phyloP scores from a whole-genome alignment of 2,113 vertebrate genomes.

The Arothron firmamentum region DNA sequence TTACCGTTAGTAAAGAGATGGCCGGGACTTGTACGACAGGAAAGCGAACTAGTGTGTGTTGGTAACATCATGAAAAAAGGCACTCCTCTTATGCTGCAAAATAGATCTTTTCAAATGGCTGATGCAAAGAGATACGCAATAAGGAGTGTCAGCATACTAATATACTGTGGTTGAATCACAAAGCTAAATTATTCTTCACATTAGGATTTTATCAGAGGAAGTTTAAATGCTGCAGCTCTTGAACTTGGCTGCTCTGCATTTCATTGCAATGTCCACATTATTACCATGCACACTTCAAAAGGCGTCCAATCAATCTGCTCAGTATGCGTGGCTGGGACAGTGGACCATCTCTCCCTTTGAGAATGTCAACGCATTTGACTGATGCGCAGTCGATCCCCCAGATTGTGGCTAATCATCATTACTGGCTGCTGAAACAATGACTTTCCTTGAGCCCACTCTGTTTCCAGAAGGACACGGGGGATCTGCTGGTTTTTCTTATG shows the following conservation, averaged over 20 bases:
- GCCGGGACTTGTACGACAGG: background rate
- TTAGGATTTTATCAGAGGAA: constrained; percentile 28
- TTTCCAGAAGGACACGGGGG: constrained; percentile 70
- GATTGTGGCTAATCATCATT: constrained; percentile 76
- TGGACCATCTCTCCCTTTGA: constrained; percentile 65
- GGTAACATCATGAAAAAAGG: constrained; percentile 12
- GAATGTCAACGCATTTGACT: constrained; percentile 71
- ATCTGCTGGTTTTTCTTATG: constrained; percentile 60
- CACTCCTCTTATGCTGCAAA: constrained; percentile 7
- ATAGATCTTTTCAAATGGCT: constrained; percentile 16
- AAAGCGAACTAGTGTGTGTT: background rate
- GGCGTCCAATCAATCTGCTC: constrained; percentile 67
- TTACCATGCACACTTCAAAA: constrained; percentile 66
- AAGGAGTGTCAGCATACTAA: constrained; percentile 1
- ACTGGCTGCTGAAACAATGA: constrained; percentile 69
- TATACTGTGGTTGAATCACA: constrained; percentile 15
- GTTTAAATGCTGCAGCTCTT: constrained; percentile 25
- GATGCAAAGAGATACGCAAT: constrained; percentile 11
- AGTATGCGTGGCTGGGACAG: constrained; percentile 57
- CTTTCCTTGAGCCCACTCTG: constrained; percentile 71
- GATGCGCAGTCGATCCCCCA: constrained; percentile 75
- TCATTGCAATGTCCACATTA: constrained; percentile 53
- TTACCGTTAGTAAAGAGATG: constrained; percentile 11
- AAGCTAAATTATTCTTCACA: constrained; percentile 23
- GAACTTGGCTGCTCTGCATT: constrained; percentile 44